Conservation (phyloP, 2,797 vertebrate genomes). For the Nothura maculosa region DNA sequence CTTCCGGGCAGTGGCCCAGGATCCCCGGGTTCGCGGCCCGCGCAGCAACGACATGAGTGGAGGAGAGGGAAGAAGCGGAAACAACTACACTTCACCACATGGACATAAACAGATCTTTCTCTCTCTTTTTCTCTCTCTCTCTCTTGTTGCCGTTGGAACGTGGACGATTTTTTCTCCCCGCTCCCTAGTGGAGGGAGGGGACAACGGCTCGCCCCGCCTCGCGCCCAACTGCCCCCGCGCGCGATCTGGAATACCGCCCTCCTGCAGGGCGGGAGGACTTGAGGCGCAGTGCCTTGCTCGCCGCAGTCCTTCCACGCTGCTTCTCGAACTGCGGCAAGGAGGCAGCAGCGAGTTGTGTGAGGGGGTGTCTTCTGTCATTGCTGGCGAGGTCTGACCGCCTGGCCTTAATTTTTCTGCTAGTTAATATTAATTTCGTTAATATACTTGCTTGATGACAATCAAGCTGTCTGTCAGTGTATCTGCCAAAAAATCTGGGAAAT, state of each 20-base stretch:
- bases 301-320: not conserved
- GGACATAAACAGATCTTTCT: not conserved
- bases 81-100: rapidly evolving
- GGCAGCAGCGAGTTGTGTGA: too few relatives aligned
- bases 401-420: rapidly evolving
- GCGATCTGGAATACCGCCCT: too few relatives aligned
- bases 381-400: not conserved
- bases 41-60: not conserved
- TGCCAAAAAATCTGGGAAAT: not conserved
- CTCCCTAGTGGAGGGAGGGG: not conserved
- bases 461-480: rapidly evolving
- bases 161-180: not conserved
- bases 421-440: rapidly evolving
- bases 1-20: not conserved
- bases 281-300: too few relatives aligned
- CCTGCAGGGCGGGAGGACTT: too few relatives aligned
- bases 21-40: not conserved
- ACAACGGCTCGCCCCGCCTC: not conserved
- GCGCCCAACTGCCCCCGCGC: too few relatives aligned
- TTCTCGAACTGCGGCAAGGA: not conserved
- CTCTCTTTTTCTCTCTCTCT: too few relatives aligned
- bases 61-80: not conserved
- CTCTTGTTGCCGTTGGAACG: not conserved
- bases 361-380: not conserved
- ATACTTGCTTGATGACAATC: rapidly evolving